Percentiles rank a stretch among this genome's conserved stretches.
These are phyloP conservation scores for Drosophila koepferae DNA, from an alignment of 2,888 invertebrate species.

Conservation along the genomic window DNA sequence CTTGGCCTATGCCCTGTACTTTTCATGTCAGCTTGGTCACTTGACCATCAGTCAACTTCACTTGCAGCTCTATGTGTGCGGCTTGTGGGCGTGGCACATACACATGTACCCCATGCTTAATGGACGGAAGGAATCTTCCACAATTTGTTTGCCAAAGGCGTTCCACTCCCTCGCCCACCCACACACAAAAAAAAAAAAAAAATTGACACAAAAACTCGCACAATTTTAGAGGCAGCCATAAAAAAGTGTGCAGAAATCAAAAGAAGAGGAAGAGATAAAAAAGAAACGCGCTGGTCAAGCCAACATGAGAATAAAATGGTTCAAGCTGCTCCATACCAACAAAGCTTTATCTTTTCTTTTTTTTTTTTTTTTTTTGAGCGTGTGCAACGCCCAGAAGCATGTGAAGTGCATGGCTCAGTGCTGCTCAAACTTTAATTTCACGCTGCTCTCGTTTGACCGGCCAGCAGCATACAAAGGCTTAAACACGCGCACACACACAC, in stretches of 20 bases:
- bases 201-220: constrained; percentile 19
- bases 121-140: neutral
- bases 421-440: constrained; percentile 27
- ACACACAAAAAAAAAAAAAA: constrained; percentile 21
- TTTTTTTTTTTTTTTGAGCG: neutral
- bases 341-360: neutral
- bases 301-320: neutral
- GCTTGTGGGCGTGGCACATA: constrained; percentile 16
- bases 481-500: neutral
- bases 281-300: neutral
- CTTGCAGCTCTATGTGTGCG: constrained; percentile 26
- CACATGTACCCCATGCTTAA: neutral
- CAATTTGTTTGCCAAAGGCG: constrained; percentile 18
- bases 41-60: constrained; percentile 51
- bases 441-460: neutral
- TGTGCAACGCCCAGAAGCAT: constrained; percentile 2
- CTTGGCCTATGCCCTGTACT: constrained; percentile 1
- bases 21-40: constrained; percentile 21
- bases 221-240: neutral
- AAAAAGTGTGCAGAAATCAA: neutral
- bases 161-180: neutral
- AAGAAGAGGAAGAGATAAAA: neutral
- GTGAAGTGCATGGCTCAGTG: constrained; percentile 3
- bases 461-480: neutral
- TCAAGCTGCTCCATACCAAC: neutral